Evolutionary conservation across 1,140 invertebrate species (phyloP), one percentile per base, ranked within the genome.

Genomic region (Bombus consobrinus): DNA sequence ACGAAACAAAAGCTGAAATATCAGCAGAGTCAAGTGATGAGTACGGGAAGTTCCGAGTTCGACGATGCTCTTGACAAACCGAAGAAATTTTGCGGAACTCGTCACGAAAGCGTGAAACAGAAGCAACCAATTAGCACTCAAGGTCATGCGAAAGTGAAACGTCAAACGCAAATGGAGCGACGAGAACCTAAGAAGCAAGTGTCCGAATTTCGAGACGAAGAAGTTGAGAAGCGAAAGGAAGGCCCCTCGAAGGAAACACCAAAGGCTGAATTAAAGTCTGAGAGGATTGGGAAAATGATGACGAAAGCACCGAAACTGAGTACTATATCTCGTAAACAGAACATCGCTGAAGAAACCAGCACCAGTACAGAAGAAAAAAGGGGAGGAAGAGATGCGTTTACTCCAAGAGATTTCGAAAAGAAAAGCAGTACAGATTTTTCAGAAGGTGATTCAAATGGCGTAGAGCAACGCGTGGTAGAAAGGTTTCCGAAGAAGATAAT

Each of bases 11-110:
- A 89, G 37, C 83, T 92, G 37, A 93, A 93, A 32, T 91, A 93
- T 47, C 92, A 93, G 18, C 85, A 91, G 78, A 81, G 87, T 15
- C 87, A 82, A 18, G 90, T 92, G n/a, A 88, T 89, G 8, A 93
- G 93, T 71, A 93, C 93, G 1, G 93, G 88, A 18, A 94, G 93
- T 85, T 94, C 93, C 0, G 94, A 95, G 53, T 72, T 92, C 12
- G 93, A 95, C 25, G 93, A 95, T 34, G n/a, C 37, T n/a, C 47
- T 83, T 4, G 92, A 92, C 39, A 92, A 91, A 81, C 59, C 64
- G 3, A 90, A 87, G 39, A 89, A 86, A 37, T 41, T 68, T 22
- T 76, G 53, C n/a, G 59, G 69, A 68, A 34, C 34, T 53, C 71
- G 86, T 12, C 86, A 89, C 34, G 93, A 92, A 69, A n/a, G n/a